Evolutionary conservation across 2,888 invertebrate species (phyloP).

Genomic region (Anticlea derivata): DNA sequence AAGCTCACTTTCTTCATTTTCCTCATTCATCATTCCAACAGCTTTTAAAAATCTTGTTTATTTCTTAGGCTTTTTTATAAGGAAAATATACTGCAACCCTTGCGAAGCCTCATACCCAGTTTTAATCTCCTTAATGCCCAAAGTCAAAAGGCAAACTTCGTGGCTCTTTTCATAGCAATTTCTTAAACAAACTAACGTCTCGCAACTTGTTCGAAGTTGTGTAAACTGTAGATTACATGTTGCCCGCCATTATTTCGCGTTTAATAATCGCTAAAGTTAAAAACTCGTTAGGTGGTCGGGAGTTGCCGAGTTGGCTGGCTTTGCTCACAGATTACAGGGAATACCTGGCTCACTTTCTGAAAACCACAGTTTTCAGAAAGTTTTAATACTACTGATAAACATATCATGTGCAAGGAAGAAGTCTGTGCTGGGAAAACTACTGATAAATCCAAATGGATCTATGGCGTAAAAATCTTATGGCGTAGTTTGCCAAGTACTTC

Average conservation of each 20-base stretch:
- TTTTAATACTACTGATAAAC: background rate
- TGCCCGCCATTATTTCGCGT: conserved; percentile 43
- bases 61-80: conserved; percentile 21
- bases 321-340: conserved; percentile 10
- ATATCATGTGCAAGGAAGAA: too few relatives aligned
- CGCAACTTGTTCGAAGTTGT: conserved; percentile 28
- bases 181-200: conserved; percentile 34
- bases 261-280: conserved; percentile 62
- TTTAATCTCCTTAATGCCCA: conserved; percentile 29
- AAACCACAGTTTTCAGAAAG: background rate
- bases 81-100: conserved; percentile 19
- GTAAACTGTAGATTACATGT: conserved; percentile 38
- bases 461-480: too few relatives aligned
- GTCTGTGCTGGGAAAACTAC: too few relatives aligned
- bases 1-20: conserved; percentile 3
- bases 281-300: conserved; percentile 54
- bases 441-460: too few relatives aligned
- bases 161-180: conserved; percentile 30
- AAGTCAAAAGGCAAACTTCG: conserved; percentile 25
- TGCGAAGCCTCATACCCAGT: conserved; percentile 17
- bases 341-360: conserved; percentile 10
- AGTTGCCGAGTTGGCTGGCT: conserved; percentile 25
- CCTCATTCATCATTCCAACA: conserved; percentile 13
- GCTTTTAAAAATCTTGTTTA: conserved; percentile 17
- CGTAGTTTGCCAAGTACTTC: too few relatives aligned